Base-by-base conservation (phyloP, 2,888 invertebrate species). In the Panzeria rudis region DNA sequence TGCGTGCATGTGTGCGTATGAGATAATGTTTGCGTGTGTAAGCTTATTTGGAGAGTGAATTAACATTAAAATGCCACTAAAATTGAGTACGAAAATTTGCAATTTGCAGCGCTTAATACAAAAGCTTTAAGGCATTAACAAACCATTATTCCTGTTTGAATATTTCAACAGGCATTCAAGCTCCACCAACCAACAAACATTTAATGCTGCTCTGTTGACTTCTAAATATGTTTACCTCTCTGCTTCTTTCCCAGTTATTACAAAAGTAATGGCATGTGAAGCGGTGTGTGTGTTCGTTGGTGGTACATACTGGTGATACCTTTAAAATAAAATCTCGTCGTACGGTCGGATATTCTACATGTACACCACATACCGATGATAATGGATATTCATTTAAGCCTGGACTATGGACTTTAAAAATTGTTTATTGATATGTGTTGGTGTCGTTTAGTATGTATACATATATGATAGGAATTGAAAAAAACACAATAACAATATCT, bases 81-180 rank as follows among this genome's bases (percentile, higher is more conserved):
- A 78, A 79, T 59, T 84, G 54, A 79, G 69, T 79, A 79, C 32
- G 83, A 78, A 75, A 84, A 75, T 80, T 78, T 78, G 69, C 62
- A 83, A 79, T 83, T 83, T 79, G 79, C 56, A 79, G 62, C 83
- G 79, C 69, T 83, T 79, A 83, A 73, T 59, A 73, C 69, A 68
- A 79, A 79, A 73, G 68, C 68, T 83, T 79, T 69, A 61, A 84
- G 79, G 79, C 79, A 84, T 84, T 84, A 84, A 84, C 69, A 84
- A 64, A 79, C 79, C 64, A 79, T 79, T 79, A 84, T 75, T 73
- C 79, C 75, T 62, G 79, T 69, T 79, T 79, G 47, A 79, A 83
- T 79, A 83, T 79, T 73, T 75, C 54, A 79, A 69, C 72, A 72
- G 35, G 62, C 72, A 73, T 66, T 47, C 68, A 32, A 54, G 50